Percentiles rank a stretch among this genome's conserved stretches.
Evolutionary conservation across 2,113 vertebrate genomes (phyloP).

Genomic region (Cyanoramphus novaezelandiae): DNA sequence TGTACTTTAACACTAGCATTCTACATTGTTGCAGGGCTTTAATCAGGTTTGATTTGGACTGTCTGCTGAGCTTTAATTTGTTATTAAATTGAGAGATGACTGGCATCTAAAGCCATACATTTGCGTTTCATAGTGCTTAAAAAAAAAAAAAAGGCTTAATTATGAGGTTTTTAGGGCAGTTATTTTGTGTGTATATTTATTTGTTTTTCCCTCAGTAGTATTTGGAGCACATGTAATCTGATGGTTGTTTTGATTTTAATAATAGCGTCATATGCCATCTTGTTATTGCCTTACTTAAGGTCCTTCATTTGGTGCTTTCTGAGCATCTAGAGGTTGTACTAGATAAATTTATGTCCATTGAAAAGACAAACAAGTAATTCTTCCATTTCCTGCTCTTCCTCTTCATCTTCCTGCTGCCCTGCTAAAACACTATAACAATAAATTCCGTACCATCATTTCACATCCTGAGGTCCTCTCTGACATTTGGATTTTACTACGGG

Average conservation of each 20-base stretch:
- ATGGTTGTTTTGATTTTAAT: not conserved
- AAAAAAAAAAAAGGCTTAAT: not conserved
- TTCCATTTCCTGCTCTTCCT: not conserved
- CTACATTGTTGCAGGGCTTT: not conserved
- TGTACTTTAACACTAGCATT: not conserved
- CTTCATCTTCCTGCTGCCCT: rapidly evolving
- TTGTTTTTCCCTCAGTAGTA: not conserved
- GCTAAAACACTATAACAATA: not conserved
- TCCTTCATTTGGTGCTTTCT: not conserved
- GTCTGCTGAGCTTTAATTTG: not conserved
- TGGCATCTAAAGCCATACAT: not conserved
- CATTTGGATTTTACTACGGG: not conserved
- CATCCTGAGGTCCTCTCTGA: not conserved
- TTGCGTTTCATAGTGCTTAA: not conserved
- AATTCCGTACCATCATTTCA: not conserved
- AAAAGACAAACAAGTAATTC: not conserved
- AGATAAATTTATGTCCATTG: not conserved
- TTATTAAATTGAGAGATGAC: not conserved
- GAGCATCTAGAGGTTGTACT: not conserved
- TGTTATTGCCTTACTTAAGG: not conserved
- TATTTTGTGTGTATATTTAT: not conserved
- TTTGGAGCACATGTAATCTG: not conserved
- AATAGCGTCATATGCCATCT: not conserved
- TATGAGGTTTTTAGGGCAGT: not conserved
- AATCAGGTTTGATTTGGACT: not conserved